A percentile compares a stretch with the other conserved stretches of the same genome.
Evolutionary conservation across 2,113 vertebrate genomes (phyloP).

Genomic region (Lepidothrix coronata): DNA sequence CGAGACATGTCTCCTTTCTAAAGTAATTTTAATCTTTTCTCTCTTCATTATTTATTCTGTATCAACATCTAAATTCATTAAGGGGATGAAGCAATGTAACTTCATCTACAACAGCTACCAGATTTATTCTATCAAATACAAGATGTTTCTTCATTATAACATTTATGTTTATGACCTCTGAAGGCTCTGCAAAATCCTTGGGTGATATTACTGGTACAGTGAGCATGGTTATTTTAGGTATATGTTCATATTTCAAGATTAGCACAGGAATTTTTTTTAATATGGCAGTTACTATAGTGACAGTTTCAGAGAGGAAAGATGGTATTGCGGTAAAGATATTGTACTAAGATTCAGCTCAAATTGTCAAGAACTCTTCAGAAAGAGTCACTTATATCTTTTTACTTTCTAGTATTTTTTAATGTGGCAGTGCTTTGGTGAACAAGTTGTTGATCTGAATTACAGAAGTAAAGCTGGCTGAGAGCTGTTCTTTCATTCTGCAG

Average conservation of each 20-base stretch:
- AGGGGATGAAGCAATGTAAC: background rate
- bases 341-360: background rate
- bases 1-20: background rate
- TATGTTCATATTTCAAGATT: conserved; percentile 44
- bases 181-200: background rate
- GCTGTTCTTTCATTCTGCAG: background rate
- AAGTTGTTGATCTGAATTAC: background rate
- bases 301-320: conserved; percentile 23
- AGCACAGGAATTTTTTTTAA: conserved; percentile 4
- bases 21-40: background rate
- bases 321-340: conserved; percentile 21
- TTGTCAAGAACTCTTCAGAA: background rate
- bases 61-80: background rate
- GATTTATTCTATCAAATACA: background rate
- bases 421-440: background rate
- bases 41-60: background rate
- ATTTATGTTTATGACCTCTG: background rate
- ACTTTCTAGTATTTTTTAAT: background rate
- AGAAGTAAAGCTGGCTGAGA: background rate
- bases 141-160: background rate
- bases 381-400: background rate
- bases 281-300: conserved; percentile 58
- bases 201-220: background rate
- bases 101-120: background rate
- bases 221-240: conserved; percentile 32